Evolutionary conservation across 2,797 vertebrate species (phyloP).

Genomic region (Melanotaenia boesemani): DNA sequence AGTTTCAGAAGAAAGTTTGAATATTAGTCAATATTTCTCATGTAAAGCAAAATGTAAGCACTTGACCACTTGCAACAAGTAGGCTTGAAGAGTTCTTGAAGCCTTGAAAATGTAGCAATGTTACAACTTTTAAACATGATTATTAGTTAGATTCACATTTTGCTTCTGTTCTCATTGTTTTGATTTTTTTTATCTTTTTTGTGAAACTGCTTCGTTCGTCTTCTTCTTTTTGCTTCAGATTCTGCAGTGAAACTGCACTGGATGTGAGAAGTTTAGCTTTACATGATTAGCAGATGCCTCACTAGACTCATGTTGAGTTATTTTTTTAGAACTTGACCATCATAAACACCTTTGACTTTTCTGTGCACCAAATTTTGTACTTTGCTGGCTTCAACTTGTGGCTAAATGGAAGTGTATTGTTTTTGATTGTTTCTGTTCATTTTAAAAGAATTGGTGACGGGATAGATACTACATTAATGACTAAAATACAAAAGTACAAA

Average conservation of each 20-base stretch:
- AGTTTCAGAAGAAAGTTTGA: too few relatives aligned
- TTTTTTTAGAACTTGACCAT: conserved; percentile 31
- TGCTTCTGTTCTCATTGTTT: too few relatives aligned
- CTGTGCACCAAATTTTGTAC: conserved; percentile 18
- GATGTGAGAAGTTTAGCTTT: conserved; percentile 16
- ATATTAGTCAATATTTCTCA: too few relatives aligned
- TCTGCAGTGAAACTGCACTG: not conserved
- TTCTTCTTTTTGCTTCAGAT: too few relatives aligned
- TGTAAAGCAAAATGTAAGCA: not conserved
- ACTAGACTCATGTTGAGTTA: conserved; percentile 25
- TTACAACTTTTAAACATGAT: not conserved
- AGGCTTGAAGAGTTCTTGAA: not conserved
- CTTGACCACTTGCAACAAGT: too few relatives aligned
- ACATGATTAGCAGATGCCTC: conserved; percentile 21
- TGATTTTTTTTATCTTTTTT: too few relatives aligned
- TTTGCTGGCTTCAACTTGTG: conserved; percentile 23
- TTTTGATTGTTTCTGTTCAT: conserved; percentile 5
- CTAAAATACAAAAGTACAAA: not conserved
- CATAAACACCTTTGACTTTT: conserved; percentile 28
- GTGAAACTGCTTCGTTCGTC: too few relatives aligned
- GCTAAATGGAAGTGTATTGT: conserved; percentile 3
- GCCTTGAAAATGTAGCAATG: not conserved
- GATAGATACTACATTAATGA: not conserved
- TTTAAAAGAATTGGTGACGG: not conserved
- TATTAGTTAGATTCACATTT: not conserved